Evolutionary conservation across 2,888 invertebrate genomes (phyloP).

Genomic region (Onchidella celtica): DNA sequence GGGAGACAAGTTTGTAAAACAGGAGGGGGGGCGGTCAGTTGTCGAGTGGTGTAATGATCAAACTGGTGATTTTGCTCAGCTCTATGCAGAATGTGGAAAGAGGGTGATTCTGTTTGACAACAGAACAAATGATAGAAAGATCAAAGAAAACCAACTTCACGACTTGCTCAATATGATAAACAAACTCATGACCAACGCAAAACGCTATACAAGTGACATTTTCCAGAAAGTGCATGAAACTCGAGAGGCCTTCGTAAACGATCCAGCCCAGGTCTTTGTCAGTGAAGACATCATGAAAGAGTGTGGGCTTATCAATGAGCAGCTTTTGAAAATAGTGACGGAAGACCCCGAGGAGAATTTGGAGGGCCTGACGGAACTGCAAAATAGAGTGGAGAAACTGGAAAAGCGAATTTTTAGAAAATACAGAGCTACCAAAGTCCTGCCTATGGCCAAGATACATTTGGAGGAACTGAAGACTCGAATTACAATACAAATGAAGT

Average conservation of each 20-base stretch:
- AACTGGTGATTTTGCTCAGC: too few species aligned
- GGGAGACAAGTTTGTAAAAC: too few species aligned
- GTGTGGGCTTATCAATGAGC: background rate
- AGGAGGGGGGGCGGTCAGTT: background rate
- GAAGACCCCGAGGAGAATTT: background rate
- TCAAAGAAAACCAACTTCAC: background rate
- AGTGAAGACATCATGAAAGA: background rate
- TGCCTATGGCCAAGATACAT: background rate
- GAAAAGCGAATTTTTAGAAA: background rate
- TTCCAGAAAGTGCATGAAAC: background rate
- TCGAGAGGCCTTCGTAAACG: background rate
- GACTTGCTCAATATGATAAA: background rate
- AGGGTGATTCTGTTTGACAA: too few species aligned
- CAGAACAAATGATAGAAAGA: background rate
- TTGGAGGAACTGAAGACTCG: too few species aligned
- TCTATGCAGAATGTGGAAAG: too few species aligned
- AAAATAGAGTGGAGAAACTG: background rate
- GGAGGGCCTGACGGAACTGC: background rate
- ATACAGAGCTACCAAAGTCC: background rate
- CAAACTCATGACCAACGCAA: background rate
- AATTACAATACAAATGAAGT: too few species aligned
- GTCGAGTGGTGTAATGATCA: too few species aligned
- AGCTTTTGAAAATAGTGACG: background rate
- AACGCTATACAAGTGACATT: background rate
- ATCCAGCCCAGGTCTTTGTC: background rate